Percentiles rank a stretch among this genome's conserved stretches.
phyloP scores from a whole-genome alignment of 2,888 invertebrate genomes.

The Tyria jacobaeae region DNA sequence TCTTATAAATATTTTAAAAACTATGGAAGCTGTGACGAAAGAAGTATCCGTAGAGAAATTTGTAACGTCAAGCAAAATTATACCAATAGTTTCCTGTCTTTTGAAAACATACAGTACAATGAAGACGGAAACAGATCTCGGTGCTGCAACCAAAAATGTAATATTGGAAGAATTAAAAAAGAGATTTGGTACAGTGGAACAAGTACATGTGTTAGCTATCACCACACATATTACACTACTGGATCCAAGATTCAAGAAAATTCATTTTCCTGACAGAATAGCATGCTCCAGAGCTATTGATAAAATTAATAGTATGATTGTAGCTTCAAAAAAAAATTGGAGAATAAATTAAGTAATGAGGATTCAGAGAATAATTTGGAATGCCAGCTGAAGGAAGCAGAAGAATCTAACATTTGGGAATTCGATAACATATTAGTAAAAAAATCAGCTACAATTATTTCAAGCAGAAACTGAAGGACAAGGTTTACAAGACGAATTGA shows the following conservation, averaged over 20 bases:
- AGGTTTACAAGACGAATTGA: slow-evolving; percentile 48
- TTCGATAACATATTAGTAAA: slow-evolving; percentile 38
- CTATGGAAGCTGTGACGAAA: slow-evolving; percentile 36
- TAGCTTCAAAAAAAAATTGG: slow-evolving; percentile 33
- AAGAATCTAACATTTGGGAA: slow-evolving; percentile 34
- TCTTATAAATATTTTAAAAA: slow-evolving; percentile 34
- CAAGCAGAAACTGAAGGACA: slow-evolving; percentile 41
- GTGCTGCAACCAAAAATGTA: slow-evolving; percentile 37
- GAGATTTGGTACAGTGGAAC: slow-evolving; percentile 40
- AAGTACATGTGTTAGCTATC: slow-evolving; percentile 42
- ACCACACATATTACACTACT: slow-evolving; percentile 42
- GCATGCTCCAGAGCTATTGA: slow-evolving; percentile 39
- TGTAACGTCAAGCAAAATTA: slow-evolving; percentile 39
- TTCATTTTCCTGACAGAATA: slow-evolving; percentile 37
- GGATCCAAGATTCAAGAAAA: slow-evolving; percentile 39
- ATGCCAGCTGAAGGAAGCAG: slow-evolving; percentile 18
- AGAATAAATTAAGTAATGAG: slow-evolving; percentile 30
- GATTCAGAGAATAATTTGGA: slow-evolving; percentile 23
- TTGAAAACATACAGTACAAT: slow-evolving; percentile 39
- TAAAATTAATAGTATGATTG: slow-evolving; percentile 36
- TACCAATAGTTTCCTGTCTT: slow-evolving; percentile 33
- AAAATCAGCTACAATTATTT: slow-evolving; percentile 38
- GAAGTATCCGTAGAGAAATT: slow-evolving; percentile 35
- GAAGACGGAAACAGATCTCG: slow-evolving; percentile 39
- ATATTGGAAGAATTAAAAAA: slow-evolving; percentile 38